Evolutionary conservation across 2,113 vertebrate genomes (phyloP), one percentile per base, ranked within the genome.

Genomic region (Macquaria ambigua): DNA sequence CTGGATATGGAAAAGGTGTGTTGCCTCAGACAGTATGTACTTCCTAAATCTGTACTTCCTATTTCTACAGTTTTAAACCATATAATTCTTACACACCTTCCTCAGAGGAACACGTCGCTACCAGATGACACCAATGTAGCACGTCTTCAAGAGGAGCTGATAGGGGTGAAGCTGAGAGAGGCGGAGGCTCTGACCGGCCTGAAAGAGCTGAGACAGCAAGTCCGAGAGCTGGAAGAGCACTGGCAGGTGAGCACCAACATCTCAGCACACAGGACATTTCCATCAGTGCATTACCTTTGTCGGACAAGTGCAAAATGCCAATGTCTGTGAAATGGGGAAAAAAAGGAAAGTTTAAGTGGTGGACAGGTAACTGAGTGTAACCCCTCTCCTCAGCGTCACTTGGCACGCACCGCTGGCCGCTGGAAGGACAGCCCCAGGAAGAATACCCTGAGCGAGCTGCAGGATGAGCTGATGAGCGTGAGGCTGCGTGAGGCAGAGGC

Each of bases 51-150:
- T 34, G 34, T 34, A 34, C 34, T 34, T 34, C 12, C 23, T 3
- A 0, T 23, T 72, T 12, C 0, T 61, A 2, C 37, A 23, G 28
- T 8, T 78, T 63, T 43, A 56, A n/a, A 68, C 39, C n/a, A 15
- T 39, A 1, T 28, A 2, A 0, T 28, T 50, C 4, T 66, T 25
- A 4, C 46, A 15, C 28, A 16, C 15, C 61, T 84, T 62, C 50
- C 39, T 37, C 87, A 99, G 98, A 98, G 96, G 89, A 99, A 99
- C 93, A 95, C 94, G 5, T 97, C 97, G 0, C 95, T 99, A 8
- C 98, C 98, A 15, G 98, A 99, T 93, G 98, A 99, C 94, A 98
- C 96, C 92, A 99, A 99, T n/a, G 93, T 99, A 90, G 98, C 95
- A 2, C 96, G 97, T 50, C 97, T 99, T 82, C 98, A 99, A 88